Conservation (phyloP, 2,888 invertebrate species). For the Syrphus vitripennis region DNA sequence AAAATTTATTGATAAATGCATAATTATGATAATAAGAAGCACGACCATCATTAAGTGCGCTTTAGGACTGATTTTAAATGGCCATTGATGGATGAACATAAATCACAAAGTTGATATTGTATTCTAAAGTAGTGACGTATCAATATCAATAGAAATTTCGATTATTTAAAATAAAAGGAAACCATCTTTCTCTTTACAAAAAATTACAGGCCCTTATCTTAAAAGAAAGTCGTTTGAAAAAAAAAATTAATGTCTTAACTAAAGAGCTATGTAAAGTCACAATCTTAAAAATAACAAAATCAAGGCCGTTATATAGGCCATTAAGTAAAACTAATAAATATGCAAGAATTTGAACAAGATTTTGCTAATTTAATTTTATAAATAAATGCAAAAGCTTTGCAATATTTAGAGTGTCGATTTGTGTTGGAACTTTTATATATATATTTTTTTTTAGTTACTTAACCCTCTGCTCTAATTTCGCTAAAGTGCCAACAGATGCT, state of each 20-base stretch:
- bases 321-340: neutral
- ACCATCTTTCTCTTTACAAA: no score
- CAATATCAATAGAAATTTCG: neutral
- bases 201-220: no score
- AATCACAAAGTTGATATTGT: neutral
- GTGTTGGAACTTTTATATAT: neutral
- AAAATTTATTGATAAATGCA: neutral
- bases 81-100: neutral
- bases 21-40: neutral
- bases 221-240: no score
- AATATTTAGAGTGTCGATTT: neutral
- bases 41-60: neutral
- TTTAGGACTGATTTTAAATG: neutral
- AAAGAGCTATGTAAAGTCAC: neutral
- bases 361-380: neutral
- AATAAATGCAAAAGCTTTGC: neutral
- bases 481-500: neutral
- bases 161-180: no score
- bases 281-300: neutral
- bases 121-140: neutral
- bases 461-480: neutral
- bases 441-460: neutral
- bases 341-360: neutral
- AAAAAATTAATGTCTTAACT: neutral
- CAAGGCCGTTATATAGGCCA: neutral